These are phyloP conservation scores for Ispidina picta DNA, from an alignment of 2,797 vertebrate genomes.

Conservation along the genomic window DNA sequence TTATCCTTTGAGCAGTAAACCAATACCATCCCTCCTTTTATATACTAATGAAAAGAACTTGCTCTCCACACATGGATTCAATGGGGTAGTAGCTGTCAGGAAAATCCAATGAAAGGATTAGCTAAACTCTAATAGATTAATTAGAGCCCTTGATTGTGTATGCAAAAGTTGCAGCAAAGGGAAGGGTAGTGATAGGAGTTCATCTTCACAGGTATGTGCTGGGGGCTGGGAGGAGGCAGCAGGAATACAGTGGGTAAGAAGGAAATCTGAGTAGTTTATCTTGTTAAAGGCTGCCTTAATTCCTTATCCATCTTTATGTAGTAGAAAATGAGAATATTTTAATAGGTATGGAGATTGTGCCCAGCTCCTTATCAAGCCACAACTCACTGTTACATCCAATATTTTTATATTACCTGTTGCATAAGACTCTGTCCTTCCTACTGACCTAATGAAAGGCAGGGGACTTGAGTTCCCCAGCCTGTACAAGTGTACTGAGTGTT, in stretches of 20 bases:
- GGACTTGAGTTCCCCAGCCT: not conserved
- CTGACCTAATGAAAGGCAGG: not conserved
- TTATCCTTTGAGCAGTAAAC: conserved; percentile 61
- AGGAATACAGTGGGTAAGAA: not conserved
- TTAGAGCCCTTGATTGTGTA: conserved; percentile 18
- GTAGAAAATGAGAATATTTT: not conserved
- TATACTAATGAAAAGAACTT: conserved; percentile 60
- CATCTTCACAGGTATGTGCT: not conserved
- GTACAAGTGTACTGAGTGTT: not conserved
- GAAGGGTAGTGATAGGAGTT: not conserved
- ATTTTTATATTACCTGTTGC: not conserved
- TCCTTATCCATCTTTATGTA: not conserved
- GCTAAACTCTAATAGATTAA: conserved; percentile 54
- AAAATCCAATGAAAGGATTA: conserved; percentile 66
- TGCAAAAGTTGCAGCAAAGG: not conserved
- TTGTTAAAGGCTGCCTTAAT: not conserved
- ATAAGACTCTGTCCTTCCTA: not conserved
- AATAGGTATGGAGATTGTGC: not conserved
- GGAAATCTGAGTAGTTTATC: not conserved
- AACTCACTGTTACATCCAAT: accelerated
- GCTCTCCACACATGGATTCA: conserved; percentile 13
- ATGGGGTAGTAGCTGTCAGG: conserved; percentile 51
- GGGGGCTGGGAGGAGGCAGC: accelerated
- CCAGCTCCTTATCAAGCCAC: not conserved
- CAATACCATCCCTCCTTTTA: conserved; percentile 54